A percentile compares a stretch with the other conserved stretches of the same genome.
Conservation (phyloP, 2,113 vertebrate genomes). For the Columba janthina region DNA sequence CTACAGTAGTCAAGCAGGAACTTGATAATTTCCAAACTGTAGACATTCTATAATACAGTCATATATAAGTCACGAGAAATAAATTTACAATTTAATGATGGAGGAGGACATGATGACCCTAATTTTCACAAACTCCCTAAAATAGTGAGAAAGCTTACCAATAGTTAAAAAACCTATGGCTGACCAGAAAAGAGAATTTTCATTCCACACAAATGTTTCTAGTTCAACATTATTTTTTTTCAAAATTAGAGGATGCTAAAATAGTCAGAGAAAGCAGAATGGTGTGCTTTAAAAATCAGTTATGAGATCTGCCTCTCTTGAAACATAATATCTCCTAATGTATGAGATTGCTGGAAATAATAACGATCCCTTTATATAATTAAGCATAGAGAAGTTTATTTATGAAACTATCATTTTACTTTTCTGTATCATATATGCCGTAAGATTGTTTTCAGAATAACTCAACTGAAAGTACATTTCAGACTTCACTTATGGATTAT, state of each 20-base stretch:
- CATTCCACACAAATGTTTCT: background rate
- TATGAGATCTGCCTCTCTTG: background rate
- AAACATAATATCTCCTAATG: background rate
- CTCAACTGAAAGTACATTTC: background rate
- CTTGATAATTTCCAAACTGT: background rate
- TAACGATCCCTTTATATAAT: background rate
- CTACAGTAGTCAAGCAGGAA: background rate
- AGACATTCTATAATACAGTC: background rate
- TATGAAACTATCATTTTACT: background rate
- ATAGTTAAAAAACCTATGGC: background rate
- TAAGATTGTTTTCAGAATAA: background rate
- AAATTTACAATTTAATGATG: background rate
- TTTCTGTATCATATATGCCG: background rate
- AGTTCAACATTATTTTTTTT: background rate
- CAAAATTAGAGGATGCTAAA: background rate
- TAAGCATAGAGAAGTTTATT: background rate
- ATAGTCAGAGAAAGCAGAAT: background rate
- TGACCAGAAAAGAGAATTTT: background rate
- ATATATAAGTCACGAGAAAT: background rate
- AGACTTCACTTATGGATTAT: background rate
- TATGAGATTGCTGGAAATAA: background rate
- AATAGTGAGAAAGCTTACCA: background rate
- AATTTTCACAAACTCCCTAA: background rate
- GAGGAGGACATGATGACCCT: background rate
- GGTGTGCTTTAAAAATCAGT: background rate